These are phyloP conservation scores for Hydrozoanthus tunicans DNA, from an alignment of 64 coral and sea anemone species.

Conservation along the genomic window DNA sequence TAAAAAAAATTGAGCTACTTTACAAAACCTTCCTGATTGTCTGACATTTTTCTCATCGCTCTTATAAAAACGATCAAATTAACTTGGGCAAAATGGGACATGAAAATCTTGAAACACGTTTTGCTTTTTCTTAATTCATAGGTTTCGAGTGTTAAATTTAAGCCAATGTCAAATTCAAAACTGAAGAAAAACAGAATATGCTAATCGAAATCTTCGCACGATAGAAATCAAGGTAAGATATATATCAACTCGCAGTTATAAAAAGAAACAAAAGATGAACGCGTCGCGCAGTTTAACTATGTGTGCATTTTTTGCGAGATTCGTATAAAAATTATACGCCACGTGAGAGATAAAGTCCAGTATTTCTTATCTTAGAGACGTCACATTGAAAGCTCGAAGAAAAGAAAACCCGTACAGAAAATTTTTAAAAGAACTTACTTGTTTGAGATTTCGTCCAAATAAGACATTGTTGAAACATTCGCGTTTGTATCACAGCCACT, in stretches of 20 bases:
- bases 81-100: background rate
- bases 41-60: background rate
- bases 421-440: constrained; percentile 36
- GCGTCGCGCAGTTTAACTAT: background rate
- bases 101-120: background rate
- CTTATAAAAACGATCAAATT: background rate
- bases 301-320: constrained; percentile 12
- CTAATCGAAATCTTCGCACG: background rate
- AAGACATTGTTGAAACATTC: constrained; percentile 36
- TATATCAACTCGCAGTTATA: background rate
- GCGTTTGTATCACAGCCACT: background rate
- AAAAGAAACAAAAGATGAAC: background rate
- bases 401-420: background rate
- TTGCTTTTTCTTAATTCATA: background rate
- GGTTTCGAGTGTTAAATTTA: background rate
- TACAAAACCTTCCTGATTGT: background rate
- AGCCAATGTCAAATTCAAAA: constrained; percentile 34
- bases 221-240: background rate
- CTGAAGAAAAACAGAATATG: constrained; percentile 34
- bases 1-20: background rate
- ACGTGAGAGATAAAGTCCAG: background rate
- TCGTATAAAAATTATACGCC: background rate
- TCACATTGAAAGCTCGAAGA: background rate
- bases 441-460: background rate
- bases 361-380: background rate